Evolutionary conservation across 2,888 invertebrate species (phyloP), one percentile per base, ranked within the genome.

Genomic region (Oscheius myriophilus): DNA sequence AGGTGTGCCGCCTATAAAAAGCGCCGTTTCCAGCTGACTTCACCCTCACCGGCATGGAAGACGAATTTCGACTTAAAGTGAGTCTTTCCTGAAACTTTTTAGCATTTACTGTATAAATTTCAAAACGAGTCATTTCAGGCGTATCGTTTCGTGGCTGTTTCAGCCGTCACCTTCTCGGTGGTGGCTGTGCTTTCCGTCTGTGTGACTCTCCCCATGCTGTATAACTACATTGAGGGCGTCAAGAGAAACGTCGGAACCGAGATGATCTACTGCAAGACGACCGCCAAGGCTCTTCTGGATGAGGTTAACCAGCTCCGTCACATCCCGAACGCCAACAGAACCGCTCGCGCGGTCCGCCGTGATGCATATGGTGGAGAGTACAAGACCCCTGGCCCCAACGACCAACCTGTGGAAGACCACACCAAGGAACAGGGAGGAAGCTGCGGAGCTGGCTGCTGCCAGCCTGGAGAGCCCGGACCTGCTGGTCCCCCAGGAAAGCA

Each of bases 361-460:
- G 49, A 49, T 23, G 73, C 72, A 72, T 65, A 69, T 49, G 72
- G 71, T 53, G 71, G 70, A 62, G 75, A 70, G 45, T 75, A 75
- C 58, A 75, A 75, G 74, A 76, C 80, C n/a, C 81, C 81, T 54
- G 79, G 79, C 52, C 67, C 75, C 16, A 74, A 76, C 67, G 79
- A 78, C 69, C 76, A 76, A 39, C 70, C 76, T n/a, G 79, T 78
- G 82, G 71, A 71, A 72, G 52, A 71, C 72, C 55, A 75, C 75
- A 14, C 75, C 69, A 68, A 71, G 69, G 66, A 75, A 72, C 70
- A 33, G 33, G 70, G 73, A 43, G 75, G 78, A 65, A 69, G 71
- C 59, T 84, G 84, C 65, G 33, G 33, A 33, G 82, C 79, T 49
- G 81, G 80, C 52, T 84, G 84, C 73, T 84, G 84, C 57, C 73